Percentiles rank a stretch among this genome's conserved stretches.
Conservation (phyloP, 2,888 invertebrate species). For the Drosophila monieri region DNA sequence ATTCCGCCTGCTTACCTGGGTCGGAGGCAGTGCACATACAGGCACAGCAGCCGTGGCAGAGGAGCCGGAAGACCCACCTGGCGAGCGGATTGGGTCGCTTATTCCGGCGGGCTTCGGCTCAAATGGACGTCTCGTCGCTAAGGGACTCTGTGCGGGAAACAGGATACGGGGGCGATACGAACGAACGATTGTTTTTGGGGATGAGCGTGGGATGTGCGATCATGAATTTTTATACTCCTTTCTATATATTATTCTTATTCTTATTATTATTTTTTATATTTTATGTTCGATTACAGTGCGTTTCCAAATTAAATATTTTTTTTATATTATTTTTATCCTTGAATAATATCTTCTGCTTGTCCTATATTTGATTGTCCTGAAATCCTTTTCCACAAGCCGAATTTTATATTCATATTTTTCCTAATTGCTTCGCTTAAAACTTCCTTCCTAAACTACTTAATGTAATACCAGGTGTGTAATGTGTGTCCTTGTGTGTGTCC, state of each 20-base stretch:
- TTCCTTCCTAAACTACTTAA: not conserved
- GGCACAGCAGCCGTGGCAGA: constrained; percentile 40
- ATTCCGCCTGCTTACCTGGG: constrained; percentile 50
- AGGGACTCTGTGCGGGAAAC: constrained; percentile 29
- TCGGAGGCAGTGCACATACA: constrained; percentile 50
- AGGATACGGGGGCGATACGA: constrained; percentile 54
- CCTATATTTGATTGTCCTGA: no score
- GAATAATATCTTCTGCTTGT: no score
- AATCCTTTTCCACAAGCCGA: no score
- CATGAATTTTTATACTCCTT: constrained; percentile 8
- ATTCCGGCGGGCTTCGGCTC: constrained; percentile 42
- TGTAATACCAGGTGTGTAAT: not conserved
- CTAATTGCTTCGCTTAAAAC: no score
- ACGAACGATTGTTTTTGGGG: constrained; percentile 30
- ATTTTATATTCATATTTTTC: no score
- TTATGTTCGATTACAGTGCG: not conserved
- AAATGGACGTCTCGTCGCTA: constrained; percentile 17
- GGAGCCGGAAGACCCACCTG: constrained; percentile 33
- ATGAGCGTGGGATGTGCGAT: constrained; percentile 39
- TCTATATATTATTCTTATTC: no score
- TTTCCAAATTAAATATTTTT: not conserved
- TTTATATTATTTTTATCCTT: no score
- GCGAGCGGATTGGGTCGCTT: constrained; percentile 37
- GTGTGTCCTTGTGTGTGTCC: not conserved
- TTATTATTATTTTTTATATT: not conserved